These are phyloP conservation scores for Leptura quadrifasciata DNA, from an alignment of 2,888 invertebrate genomes.

Conservation along the genomic window DNA sequence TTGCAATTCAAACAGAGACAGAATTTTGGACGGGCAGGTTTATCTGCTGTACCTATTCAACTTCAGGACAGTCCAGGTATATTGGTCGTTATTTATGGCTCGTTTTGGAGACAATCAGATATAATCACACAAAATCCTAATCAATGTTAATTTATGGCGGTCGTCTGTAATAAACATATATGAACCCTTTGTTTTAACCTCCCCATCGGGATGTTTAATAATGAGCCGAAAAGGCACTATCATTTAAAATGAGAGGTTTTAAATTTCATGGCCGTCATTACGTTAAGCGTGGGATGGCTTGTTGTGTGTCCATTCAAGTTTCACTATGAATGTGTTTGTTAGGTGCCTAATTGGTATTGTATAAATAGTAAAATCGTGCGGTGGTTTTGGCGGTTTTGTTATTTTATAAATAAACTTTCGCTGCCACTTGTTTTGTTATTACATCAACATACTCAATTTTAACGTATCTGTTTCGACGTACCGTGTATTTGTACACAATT, in stretches of 20 bases:
- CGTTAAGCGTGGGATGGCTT: conserved; percentile 55
- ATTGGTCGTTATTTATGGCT: conserved; percentile 72
- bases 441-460: conserved; percentile 26
- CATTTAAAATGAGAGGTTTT: conserved; percentile 64
- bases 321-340: conserved; percentile 62
- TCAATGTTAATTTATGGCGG: conserved; percentile 74
- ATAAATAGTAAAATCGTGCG: conserved; percentile 64
- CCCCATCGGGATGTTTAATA: conserved; percentile 68
- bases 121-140: conserved; percentile 74
- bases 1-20: conserved; percentile 60
- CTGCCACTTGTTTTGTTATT: conserved; percentile 46
- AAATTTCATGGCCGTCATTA: conserved; percentile 63
- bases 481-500: conserved; percentile 52
- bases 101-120: conserved; percentile 73
- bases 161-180: conserved; percentile 72
- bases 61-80: conserved; percentile 65
- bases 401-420: conserved; percentile 64
- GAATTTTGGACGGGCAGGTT: conserved; percentile 58
- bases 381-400: conserved; percentile 58
- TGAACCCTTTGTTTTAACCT: conserved; percentile 73
- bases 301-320: conserved; percentile 54
- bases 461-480: conserved; percentile 45
- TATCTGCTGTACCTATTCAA: conserved; percentile 52
- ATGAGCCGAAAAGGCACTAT: conserved; percentile 67
- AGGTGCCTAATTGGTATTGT: conserved; percentile 66